A percentile compares a stretch with the other conserved stretches of the same genome.
phyloP scores from a whole-genome alignment of 2,888 invertebrate genomes.

The Ennomos erosarius region DNA sequence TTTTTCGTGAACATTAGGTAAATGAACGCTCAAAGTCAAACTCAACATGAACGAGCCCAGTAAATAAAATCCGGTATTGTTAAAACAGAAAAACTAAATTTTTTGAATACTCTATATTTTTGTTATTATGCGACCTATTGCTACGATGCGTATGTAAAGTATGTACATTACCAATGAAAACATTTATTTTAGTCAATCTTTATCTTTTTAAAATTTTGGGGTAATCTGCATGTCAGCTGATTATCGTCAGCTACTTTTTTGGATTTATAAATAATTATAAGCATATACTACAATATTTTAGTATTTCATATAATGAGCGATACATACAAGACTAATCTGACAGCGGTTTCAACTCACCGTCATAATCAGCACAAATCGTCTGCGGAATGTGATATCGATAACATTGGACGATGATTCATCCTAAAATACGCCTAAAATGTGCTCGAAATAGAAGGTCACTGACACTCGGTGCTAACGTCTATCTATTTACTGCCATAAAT shows the following conservation, averaged over 20 bases:
- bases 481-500: constrained; percentile 51
- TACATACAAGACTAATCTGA: too few relatives aligned
- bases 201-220: too few relatives aligned
- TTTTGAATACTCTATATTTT: too few relatives aligned
- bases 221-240: too few relatives aligned
- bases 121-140: too few relatives aligned
- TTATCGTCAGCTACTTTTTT: too few relatives aligned
- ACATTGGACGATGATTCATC: constrained; percentile 37
- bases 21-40: constrained; percentile 11
- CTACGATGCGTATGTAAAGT: too few relatives aligned
- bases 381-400: constrained; percentile 31
- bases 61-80: not conserved
- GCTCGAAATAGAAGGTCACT: constrained; percentile 59
- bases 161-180: too few relatives aligned
- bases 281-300: too few relatives aligned
- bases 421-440: constrained; percentile 40
- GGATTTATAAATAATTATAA: too few relatives aligned
- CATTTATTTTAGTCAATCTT: too few relatives aligned
- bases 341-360: not conserved
- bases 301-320: too few relatives aligned
- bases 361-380: constrained; percentile 20
- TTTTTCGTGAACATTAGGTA: not conserved
- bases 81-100: not conserved
- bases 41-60: not conserved
- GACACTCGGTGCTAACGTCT: constrained; percentile 45